Conservation (phyloP, 1,140 invertebrate species). For the Oryctes rhinoceros region DNA sequence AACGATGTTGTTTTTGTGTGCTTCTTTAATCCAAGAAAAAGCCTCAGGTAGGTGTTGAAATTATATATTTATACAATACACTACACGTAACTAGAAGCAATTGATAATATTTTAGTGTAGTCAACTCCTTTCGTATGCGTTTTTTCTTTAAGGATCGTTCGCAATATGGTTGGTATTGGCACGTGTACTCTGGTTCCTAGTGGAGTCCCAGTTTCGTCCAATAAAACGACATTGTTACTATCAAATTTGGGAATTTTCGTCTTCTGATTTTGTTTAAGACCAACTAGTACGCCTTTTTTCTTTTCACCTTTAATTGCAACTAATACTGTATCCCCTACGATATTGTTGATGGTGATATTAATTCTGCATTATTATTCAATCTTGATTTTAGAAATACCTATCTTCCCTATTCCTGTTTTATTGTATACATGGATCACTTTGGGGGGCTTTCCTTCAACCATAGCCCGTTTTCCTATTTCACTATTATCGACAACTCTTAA, state of each 20-base stretch:
- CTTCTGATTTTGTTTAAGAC: conserved; percentile 85
- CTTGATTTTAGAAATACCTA: conserved; percentile 63
- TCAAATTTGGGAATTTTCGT: conserved; percentile 91
- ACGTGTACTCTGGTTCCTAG: conserved; percentile 93
- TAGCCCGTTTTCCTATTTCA: conserved; percentile 90
- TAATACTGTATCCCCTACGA: conserved; percentile 84
- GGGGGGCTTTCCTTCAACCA: conserved; percentile 91
- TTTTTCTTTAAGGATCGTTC: conserved; percentile 85
- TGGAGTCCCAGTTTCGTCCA: conserved; percentile 94
- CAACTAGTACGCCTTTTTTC: conserved; percentile 95
- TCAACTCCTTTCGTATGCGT: conserved; percentile 86
- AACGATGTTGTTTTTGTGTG: neutral
- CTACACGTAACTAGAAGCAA: conserved; percentile 93
- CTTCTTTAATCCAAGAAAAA: neutral
- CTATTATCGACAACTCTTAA: conserved; percentile 96
- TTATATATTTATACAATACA: conserved; percentile 33
- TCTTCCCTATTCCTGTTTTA: conserved; percentile 71
- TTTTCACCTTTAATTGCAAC: conserved; percentile 98
- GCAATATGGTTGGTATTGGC: conserved; percentile 91
- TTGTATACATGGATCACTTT: conserved; percentile 91
- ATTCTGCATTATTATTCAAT: conserved; percentile 19
- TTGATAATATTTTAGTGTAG: conserved; percentile 93
- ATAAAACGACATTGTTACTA: conserved; percentile 95
- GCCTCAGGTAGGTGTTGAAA: neutral
- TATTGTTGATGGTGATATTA: neutral